These are phyloP conservation scores for Cataglyphis cursor DNA, from an alignment of 2,888 invertebrate genomes.

Conservation along the genomic window DNA sequence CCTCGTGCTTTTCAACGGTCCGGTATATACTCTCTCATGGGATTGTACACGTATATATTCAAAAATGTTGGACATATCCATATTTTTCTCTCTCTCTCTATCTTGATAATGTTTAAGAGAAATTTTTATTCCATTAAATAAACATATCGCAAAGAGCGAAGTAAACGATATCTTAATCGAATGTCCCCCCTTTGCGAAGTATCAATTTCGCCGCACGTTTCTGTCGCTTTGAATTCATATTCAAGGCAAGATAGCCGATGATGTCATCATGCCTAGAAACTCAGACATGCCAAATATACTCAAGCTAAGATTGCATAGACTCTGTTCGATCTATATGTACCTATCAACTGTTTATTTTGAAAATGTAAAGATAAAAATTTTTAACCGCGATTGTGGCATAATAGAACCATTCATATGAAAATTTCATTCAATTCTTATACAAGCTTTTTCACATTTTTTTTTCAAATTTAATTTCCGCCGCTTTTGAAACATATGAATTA, in stretches of 20 bases:
- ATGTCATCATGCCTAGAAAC: constrained; percentile 43
- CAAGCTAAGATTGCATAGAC: background rate
- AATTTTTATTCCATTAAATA: background rate
- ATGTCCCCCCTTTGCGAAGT: background rate
- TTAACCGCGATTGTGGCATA: background rate
- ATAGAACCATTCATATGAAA: background rate
- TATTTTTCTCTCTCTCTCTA: background rate
- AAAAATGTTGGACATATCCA: background rate
- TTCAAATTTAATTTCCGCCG: background rate
- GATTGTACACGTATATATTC: constrained; percentile 46
- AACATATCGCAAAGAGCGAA: background rate
- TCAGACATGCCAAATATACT: constrained; percentile 19
- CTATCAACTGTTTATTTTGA: background rate
- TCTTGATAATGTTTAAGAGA: background rate
- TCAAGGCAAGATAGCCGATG: constrained; percentile 48
- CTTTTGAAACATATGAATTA: background rate
- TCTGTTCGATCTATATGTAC: background rate
- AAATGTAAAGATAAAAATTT: background rate
- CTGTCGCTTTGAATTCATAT: constrained; percentile 36
- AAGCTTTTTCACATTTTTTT: background rate
- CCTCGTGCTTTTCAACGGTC: constrained; percentile 49
- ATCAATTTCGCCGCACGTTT: constrained; percentile 45
- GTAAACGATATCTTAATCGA: background rate
- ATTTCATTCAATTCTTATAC: background rate
- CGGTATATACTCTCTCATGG: constrained; percentile 61